Evolutionary conservation across 2,113 vertebrate genomes (phyloP).

Genomic region (Ancistrus triradiatus): DNA sequence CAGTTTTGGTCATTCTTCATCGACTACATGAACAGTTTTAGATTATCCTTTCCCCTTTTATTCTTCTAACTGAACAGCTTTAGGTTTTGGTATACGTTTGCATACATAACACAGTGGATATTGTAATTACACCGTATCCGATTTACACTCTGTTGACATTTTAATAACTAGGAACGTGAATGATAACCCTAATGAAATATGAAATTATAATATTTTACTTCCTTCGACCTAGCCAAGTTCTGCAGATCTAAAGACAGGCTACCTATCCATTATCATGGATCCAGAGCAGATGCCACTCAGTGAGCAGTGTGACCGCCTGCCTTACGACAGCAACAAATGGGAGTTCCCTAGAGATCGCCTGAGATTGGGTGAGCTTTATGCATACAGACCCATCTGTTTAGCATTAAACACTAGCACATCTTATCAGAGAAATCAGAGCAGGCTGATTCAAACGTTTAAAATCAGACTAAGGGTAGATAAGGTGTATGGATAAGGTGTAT

Average conservation of each 20-base stretch:
- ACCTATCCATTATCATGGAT: constrained; percentile 92
- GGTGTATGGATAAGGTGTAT: no score
- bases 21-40: no score
- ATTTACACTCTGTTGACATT: not conserved
- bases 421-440: not conserved
- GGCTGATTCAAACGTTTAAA: not conserved
- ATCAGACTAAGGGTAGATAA: no score
- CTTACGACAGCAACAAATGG: constrained; percentile 90
- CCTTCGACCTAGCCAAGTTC: constrained; percentile 60
- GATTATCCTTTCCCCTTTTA: no score
- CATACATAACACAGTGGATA: no score
- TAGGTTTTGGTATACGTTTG: no score
- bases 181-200: not conserved
- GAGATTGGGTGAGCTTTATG: constrained; percentile 67
- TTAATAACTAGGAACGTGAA: not conserved
- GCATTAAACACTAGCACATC: not conserved
- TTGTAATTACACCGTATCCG: no score
- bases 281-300: constrained; percentile 86
- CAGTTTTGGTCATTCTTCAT: no score
- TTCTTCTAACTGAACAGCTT: no score
- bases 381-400: not conserved
- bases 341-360: constrained; percentile 90
- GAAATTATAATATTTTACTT: not conserved
- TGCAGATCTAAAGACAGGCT: constrained; percentile 84
- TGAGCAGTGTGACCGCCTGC: constrained; percentile 86